Conservation (phyloP, 1,140 invertebrate species). For the Lepidostoma basale region DNA sequence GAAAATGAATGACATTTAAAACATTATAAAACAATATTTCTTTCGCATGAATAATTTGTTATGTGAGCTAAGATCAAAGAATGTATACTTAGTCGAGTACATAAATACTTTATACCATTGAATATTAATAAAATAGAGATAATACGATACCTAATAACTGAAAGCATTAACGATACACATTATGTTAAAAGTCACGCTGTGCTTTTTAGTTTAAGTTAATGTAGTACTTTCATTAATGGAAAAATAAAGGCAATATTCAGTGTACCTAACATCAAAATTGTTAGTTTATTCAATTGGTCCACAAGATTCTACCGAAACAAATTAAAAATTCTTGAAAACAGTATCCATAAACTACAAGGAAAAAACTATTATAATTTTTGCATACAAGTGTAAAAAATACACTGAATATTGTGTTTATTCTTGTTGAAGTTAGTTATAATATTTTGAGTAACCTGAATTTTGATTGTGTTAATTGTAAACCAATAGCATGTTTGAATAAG, state of each 20-base stretch:
- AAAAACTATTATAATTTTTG: too few relatives aligned
- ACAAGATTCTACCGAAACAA: not conserved
- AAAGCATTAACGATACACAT: not conserved
- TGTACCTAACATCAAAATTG: not conserved
- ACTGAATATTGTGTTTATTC: not conserved
- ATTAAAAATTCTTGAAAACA: too few relatives aligned
- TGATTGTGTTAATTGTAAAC: too few relatives aligned
- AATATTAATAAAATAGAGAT: not conserved
- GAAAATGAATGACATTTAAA: too few relatives aligned
- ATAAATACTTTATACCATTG: too few relatives aligned
- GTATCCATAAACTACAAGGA: not conserved
- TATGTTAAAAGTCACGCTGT: constrained; percentile 11
- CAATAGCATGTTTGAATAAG: too few relatives aligned
- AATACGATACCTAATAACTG: constrained; percentile 5
- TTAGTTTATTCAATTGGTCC: constrained; percentile 13
- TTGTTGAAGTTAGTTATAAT: not conserved
- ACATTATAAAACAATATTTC: too few relatives aligned
- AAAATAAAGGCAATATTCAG: constrained; percentile 12
- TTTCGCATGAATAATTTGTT: too few relatives aligned
- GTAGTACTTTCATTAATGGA: not conserved
- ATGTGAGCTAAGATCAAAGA: too few relatives aligned
- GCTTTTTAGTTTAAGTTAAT: constrained; percentile 1
- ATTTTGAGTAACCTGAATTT: not conserved
- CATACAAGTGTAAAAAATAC: too few relatives aligned
- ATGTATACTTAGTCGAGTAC: too few relatives aligned